A percentile compares a stretch with the other conserved stretches of the same genome.
Evolutionary conservation across 2,888 invertebrate species (phyloP).

Genomic region (Acanthosepion lycidas): DNA sequence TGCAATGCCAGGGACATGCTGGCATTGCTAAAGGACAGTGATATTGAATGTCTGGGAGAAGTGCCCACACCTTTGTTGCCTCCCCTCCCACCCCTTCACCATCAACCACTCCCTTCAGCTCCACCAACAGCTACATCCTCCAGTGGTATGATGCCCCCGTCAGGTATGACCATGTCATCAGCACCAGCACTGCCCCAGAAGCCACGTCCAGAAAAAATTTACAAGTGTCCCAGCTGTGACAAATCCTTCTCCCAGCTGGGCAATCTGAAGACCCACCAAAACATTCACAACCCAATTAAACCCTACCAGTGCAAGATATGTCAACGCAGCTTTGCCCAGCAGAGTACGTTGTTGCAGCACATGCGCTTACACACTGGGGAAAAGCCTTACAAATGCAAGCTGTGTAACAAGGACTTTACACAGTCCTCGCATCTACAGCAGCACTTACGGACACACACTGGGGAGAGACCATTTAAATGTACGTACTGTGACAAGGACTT

Average conservation of each 20-base stretch:
- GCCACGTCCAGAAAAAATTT: neutral
- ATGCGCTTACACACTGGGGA: conserved; percentile 40
- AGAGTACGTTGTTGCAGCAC: conserved; percentile 36
- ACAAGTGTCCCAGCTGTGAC: conserved; percentile 35
- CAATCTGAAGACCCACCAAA: conserved; percentile 43
- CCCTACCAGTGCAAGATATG: conserved; percentile 38
- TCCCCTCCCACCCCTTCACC: neutral
- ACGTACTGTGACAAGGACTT: conserved; percentile 39
- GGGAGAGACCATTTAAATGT: conserved; percentile 41
- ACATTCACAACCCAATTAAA: conserved; percentile 37
- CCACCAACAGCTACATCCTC: neutral
- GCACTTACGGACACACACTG: conserved; percentile 38
- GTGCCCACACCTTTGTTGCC: neutral
- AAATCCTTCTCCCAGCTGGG: conserved; percentile 41
- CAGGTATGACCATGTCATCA: neutral
- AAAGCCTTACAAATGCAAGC: conserved; percentile 44
- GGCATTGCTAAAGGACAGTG: conserved; percentile 40
- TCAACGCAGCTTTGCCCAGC: conserved; percentile 39
- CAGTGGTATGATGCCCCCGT: neutral
- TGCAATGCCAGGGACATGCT: conserved; percentile 43
- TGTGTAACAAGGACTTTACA: conserved; percentile 38
- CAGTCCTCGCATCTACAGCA: conserved; percentile 43
- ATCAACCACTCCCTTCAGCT: neutral
- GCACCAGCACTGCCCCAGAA: neutral
- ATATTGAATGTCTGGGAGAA: conserved; percentile 34